Conservation (phyloP, 2,888 invertebrate genomes). For the Caenorhabditis wallacei region DNA sequence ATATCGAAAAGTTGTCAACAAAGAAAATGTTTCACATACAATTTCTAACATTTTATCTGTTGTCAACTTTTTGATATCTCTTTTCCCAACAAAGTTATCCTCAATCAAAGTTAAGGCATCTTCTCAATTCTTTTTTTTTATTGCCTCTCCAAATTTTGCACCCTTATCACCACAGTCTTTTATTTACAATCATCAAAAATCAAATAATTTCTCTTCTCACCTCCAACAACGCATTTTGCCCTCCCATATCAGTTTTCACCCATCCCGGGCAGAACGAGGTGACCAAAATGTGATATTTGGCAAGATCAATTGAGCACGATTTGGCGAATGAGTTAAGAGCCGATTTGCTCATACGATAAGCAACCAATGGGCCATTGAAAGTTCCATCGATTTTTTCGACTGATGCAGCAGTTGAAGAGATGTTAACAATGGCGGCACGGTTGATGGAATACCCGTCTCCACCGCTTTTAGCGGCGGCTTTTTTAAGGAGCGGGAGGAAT, state of each 20-base stretch:
- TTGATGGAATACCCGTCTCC: constrained; percentile 59
- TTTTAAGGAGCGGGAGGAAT: constrained; percentile 68
- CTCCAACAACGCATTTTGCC: constrained; percentile 65
- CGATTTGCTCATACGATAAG: constrained; percentile 69
- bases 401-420: constrained; percentile 69
- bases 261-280: constrained; percentile 74
- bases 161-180: no score
- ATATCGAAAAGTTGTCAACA: no score
- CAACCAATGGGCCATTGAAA: constrained; percentile 63
- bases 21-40: no score
- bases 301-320: constrained; percentile 62
- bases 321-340: constrained; percentile 75
- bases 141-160: no score
- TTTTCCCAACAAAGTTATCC: no score
- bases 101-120: no score
- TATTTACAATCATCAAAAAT: constrained; percentile 14
- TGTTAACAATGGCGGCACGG: constrained; percentile 72
- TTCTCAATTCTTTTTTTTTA: no score
- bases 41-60: no score
- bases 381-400: constrained; percentile 65
- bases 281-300: constrained; percentile 64
- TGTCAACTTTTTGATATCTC: no score
- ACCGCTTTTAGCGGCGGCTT: constrained; percentile 40
- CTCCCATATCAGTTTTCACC: constrained; percentile 78
- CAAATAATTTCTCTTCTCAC: constrained; percentile 25